Evolutionary conservation across 1,140 invertebrate genomes (phyloP), one percentile per base, ranked within the genome.

Genomic region (Hypsibius dujardini): DNA sequence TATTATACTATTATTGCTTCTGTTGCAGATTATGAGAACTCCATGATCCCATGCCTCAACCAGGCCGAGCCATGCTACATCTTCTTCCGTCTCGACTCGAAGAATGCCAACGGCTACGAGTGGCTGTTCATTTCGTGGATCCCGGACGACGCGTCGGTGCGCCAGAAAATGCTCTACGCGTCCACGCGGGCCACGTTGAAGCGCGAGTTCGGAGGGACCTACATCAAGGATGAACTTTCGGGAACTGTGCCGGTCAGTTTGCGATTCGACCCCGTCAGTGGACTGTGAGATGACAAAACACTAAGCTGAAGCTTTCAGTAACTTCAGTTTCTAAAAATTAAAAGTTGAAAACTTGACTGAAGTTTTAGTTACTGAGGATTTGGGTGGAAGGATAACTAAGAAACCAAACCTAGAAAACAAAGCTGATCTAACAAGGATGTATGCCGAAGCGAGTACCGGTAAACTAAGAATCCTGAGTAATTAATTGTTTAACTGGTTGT

Each of bases 91-190:
- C 82, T 95, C 75, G 92, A 95, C 78, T 82, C 83, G 45, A 86
- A 85, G 76, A 87, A 86, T 76, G 85, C 87, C 72, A 88, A 88
- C 3, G 79, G 78, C 28, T 88, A 92, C 80, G 88, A 95, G 76
- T 99, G 95, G 95, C 77, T 98, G 0, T 84, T 97, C 14, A 88
- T 98, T 62, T 89, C 87, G 74, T 98, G 92, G 90, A 92, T 88
- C 45, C 94, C 94, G 1, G 94, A 97, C 77, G 85, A 84, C 74
- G 88, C 92, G 7, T 85, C 87, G 71, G 76, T 93, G 1, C 84
- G 94, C 73, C 88, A 97, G 76, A 98, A 98, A 82, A 98, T 99
- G 95, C 83, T 98, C 47, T 97, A 97, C 79, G 95, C 95, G 0
- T 96, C 94, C 0, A 98, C 95, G 0, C 94, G 96, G 82, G 92